Evolutionary conservation across 2,797 vertebrate genomes (phyloP).

Genomic region (Acanthornis magna): DNA sequence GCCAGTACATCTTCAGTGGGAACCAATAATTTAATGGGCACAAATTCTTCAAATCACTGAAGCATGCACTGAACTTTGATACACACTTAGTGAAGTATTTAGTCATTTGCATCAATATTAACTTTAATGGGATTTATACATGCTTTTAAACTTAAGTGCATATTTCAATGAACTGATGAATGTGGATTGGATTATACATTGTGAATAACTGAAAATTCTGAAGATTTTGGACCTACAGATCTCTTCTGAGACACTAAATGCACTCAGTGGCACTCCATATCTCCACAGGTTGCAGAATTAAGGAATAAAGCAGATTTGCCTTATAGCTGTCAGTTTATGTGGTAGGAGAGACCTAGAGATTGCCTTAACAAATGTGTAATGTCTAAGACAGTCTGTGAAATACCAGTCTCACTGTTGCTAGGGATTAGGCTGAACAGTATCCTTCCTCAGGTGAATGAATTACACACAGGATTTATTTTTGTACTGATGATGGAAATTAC

Average conservation of each 20-base stretch:
- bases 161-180: not conserved
- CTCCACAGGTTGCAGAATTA: not conserved
- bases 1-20: not conserved
- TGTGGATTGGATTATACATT: not conserved
- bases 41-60: not conserved
- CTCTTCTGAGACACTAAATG: not conserved
- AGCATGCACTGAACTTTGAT: not conserved
- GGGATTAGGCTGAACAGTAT: not conserved
- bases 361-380: not conserved
- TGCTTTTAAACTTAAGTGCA: not conserved
- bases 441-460: not conserved
- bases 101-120: not conserved
- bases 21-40: not conserved
- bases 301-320: not conserved
- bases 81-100: not conserved
- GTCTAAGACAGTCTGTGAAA: not conserved
- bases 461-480: not conserved
- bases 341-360: not conserved
- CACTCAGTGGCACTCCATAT: not conserved
- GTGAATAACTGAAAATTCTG: not conserved
- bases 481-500: not conserved
- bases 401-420: not conserved
- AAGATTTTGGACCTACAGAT: not conserved
- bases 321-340: not conserved
- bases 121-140: not conserved